phyloP scores from a whole-genome alignment of 2,113 vertebrate species.

The Chloroceryle aenea region DNA sequence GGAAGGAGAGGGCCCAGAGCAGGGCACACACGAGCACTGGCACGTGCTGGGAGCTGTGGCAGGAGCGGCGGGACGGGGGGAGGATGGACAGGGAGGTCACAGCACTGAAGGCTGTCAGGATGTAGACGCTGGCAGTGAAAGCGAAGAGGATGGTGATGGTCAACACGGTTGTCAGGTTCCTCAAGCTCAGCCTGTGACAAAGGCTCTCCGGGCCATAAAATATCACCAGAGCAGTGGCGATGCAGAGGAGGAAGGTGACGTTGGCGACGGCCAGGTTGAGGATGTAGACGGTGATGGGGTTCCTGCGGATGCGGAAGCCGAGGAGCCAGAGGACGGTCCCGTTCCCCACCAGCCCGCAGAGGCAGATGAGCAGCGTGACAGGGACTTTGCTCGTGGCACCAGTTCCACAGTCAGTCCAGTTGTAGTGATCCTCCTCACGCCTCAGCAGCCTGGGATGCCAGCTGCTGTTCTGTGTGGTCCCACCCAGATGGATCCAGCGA shows the following conservation, averaged over 20 bases:
- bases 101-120: constrained; percentile 49
- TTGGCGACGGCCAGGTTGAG: not conserved
- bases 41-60: not conserved
- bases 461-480: not conserved
- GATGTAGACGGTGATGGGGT: not conserved
- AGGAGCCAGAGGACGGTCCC: constrained; percentile 1
- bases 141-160: not conserved
- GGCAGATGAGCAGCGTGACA: not conserved
- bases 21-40: constrained; percentile 40
- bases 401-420: not conserved
- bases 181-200: not conserved
- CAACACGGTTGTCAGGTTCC: accelerated
- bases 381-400: not conserved
- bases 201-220: not conserved
- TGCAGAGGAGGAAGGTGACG: not conserved
- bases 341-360: not conserved
- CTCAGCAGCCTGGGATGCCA: not conserved
- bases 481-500: not conserved
- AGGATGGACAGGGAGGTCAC: constrained; percentile 12
- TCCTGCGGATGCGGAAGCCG: accelerated
- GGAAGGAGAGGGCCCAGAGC: constrained; percentile 60
- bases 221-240: not conserved
- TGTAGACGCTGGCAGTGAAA: not conserved
- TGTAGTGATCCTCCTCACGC: not conserved
- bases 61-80: not conserved